phyloP scores from a whole-genome alignment of 2,888 invertebrate species.

The Ennomos quercinarius region DNA sequence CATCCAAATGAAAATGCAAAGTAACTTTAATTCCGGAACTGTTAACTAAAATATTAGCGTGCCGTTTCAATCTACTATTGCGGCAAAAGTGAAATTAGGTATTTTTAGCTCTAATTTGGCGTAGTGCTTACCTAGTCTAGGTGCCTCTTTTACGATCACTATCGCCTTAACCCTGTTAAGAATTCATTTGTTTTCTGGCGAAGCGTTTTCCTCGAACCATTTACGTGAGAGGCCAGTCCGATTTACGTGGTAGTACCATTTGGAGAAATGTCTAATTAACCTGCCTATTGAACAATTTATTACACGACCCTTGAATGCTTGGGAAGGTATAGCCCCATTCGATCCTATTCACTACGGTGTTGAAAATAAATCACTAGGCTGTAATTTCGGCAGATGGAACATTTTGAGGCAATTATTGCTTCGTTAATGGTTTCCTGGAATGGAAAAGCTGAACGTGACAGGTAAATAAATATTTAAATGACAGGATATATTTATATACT shows the following conservation, averaged over 20 bases:
- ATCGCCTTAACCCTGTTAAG: constrained; percentile 52
- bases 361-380: constrained; percentile 61
- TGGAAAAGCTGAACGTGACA: constrained; percentile 25
- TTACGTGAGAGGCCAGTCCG: constrained; percentile 59
- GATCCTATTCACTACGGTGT: constrained; percentile 69
- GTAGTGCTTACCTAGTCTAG: constrained; percentile 35
- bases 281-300: constrained; percentile 79
- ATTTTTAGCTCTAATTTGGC: constrained; percentile 44
- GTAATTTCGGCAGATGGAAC: constrained; percentile 51
- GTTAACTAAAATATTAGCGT: constrained; percentile 33
- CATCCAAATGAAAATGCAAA: constrained; percentile 33
- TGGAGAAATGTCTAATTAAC: constrained; percentile 78
- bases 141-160: constrained; percentile 43
- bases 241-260: constrained; percentile 68
- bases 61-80: constrained; percentile 24
- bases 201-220: constrained; percentile 57
- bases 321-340: constrained; percentile 63
- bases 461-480: constrained; percentile 21
- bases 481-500: constrained; percentile 3
- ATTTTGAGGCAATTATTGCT: constrained; percentile 43
- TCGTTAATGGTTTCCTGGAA: constrained; percentile 36
- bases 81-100: constrained; percentile 27
- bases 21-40: constrained; percentile 31
- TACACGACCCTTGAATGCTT: constrained; percentile 63
- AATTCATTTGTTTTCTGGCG: constrained; percentile 62